Conservation (phyloP, 2,797 vertebrate species). For the Poecilia wingei region DNA sequence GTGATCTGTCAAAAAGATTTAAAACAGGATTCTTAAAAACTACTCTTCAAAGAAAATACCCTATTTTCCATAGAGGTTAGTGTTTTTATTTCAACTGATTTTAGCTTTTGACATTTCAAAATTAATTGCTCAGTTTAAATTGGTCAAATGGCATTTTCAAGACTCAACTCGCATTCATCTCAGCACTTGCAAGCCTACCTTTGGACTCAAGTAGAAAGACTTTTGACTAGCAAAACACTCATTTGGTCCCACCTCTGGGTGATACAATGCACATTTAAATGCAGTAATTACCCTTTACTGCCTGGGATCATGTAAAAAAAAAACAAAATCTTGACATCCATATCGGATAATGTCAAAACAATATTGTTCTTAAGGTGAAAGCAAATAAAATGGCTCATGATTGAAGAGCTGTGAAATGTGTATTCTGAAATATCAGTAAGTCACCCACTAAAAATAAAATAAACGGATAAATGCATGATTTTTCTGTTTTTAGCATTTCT, state of each 20-base stretch:
- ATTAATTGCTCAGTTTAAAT: neutral
- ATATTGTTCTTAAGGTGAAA: neutral
- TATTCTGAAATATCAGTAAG: neutral
- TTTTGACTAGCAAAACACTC: neutral
- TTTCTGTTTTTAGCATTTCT: neutral
- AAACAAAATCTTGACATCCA: no score
- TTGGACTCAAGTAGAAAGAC: neutral
- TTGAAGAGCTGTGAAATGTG: neutral
- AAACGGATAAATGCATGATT: neutral
- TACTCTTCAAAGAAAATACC: neutral
- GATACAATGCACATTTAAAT: neutral
- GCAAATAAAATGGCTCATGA: neutral
- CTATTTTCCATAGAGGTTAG: neutral
- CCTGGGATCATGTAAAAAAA: neutral
- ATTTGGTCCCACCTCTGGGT: neutral
- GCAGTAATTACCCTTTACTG: conserved; percentile 20
- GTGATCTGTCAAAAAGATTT: conserved; percentile 82
- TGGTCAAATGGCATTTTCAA: neutral
- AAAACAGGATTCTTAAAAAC: neutral
- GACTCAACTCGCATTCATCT: neutral
- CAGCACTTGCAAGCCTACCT: neutral
- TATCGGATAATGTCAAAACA: neutral
- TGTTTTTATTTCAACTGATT: neutral
- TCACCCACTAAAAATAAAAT: neutral
- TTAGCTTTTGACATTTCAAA: neutral